Conservation (phyloP, 2,113 vertebrate genomes). For the Vicugna pacos region DNA sequence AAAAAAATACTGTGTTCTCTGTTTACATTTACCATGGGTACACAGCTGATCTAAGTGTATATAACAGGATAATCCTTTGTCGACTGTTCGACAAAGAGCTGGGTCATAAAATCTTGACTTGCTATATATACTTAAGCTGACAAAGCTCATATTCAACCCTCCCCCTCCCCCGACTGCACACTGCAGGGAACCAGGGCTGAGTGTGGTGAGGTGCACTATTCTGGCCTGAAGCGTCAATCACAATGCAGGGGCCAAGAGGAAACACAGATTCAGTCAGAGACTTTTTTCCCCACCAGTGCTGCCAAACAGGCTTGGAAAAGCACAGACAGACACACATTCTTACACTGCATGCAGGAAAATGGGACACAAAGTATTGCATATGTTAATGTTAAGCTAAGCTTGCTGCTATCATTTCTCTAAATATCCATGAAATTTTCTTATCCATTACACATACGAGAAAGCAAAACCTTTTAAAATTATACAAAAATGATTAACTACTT, state of each 20-base stretch:
- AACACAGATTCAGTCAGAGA: background rate
- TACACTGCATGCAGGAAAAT: conserved; percentile 28
- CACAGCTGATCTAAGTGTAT: background rate
- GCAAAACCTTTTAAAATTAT: conserved; percentile 57
- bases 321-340: conserved; percentile 67
- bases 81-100: background rate
- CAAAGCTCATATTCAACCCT: background rate
- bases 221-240: background rate
- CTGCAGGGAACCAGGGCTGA: background rate
- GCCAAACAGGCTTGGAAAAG: conserved; percentile 71
- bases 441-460: conserved; percentile 43
- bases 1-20: background rate
- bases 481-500: conserved; percentile 46
- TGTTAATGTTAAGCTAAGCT: conserved; percentile 53
- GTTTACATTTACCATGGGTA: background rate
- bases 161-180: background rate
- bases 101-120: background rate
- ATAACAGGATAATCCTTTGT: background rate
- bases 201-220: background rate
- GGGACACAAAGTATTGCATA: background rate
- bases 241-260: conserved; percentile 21
- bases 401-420: conserved; percentile 19
- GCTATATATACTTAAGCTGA: background rate
- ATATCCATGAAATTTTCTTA: conserved; percentile 1
- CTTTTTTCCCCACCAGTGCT: conserved; percentile 28